Evolutionary conservation across 2,797 vertebrate species (phyloP).

Genomic region (Choloepus didactylus): DNA sequence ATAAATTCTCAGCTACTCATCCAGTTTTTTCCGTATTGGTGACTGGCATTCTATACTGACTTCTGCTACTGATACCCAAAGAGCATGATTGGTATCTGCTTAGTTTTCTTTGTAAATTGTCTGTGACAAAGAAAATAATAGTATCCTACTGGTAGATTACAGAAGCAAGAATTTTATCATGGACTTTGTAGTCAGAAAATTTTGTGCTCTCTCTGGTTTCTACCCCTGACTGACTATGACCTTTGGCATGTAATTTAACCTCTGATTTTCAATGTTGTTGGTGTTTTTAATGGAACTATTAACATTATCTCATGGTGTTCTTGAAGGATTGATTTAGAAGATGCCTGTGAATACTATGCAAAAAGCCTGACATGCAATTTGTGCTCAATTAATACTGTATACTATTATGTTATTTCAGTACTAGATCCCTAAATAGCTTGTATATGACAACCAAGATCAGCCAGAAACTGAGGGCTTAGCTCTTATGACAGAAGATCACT

Average conservation of each 20-base stretch:
- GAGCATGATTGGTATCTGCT: background rate
- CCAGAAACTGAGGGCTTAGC: background rate
- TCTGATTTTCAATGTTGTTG: background rate
- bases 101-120: background rate
- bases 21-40: background rate
- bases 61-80: background rate
- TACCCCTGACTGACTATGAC: background rate
- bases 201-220: background rate
- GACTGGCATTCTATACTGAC: background rate
- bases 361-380: background rate
- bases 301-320: background rate
- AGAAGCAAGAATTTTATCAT: background rate
- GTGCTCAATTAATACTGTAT: background rate
- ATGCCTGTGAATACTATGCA: background rate
- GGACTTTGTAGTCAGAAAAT: background rate
- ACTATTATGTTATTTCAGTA: slow-evolving; percentile 5
- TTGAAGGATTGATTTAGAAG: slow-evolving; percentile 4
- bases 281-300: background rate
- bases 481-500: background rate
- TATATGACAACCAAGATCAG: background rate
- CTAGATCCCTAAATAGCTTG: background rate
- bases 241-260: background rate
- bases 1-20: background rate
- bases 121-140: background rate
- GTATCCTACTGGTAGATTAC: background rate